These are phyloP conservation scores for Cydia splendana DNA, from an alignment of 1,140 invertebrate genomes.

Conservation along the genomic window DNA sequence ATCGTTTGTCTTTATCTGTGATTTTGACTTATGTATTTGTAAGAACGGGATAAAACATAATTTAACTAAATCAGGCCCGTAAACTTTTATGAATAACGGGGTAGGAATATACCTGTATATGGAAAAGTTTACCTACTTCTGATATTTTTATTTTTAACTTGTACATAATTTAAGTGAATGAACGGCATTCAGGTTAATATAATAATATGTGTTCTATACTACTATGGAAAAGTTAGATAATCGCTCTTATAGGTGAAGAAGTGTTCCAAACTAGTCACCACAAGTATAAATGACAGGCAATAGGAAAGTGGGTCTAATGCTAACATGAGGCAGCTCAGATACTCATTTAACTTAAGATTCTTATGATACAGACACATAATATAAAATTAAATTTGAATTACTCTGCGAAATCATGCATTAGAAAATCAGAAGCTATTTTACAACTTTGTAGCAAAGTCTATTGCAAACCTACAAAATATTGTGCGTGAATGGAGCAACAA, in stretches of 20 bases:
- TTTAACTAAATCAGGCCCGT: no score
- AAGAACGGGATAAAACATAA: no score
- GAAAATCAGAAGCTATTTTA: background rate
- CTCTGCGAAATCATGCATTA: background rate
- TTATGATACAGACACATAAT: background rate
- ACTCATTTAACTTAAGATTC: background rate
- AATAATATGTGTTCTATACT: background rate
- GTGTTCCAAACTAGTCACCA: background rate
- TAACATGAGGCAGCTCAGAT: background rate
- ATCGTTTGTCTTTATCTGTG: no score
- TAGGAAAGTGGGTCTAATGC: background rate
- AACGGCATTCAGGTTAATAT: background rate
- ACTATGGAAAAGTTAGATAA: background rate
- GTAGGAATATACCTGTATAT: background rate
- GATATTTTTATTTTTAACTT: background rate
- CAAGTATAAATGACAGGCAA: background rate
- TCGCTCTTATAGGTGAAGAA: background rate
- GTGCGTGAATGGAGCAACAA: background rate
- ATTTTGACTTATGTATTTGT: no score
- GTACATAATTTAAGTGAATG: background rate
- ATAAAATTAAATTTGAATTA: background rate
- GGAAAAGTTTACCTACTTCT: background rate
- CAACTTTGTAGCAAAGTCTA: background rate
- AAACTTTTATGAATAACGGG: no score
- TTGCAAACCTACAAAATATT: background rate